These are phyloP conservation scores for Pogona vitticeps DNA, from an alignment of 2,113 vertebrate species.

Conservation along the genomic window DNA sequence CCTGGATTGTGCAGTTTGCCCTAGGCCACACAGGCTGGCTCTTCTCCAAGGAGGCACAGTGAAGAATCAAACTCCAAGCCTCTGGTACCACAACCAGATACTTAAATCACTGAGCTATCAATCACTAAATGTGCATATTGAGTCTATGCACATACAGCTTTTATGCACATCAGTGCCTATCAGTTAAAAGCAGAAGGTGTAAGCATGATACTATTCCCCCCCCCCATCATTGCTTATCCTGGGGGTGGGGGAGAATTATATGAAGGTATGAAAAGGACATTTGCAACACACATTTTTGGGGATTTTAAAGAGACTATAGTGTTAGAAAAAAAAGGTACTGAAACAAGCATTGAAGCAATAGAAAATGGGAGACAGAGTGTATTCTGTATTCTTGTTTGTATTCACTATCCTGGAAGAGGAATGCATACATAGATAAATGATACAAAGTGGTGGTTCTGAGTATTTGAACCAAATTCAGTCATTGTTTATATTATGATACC, in stretches of 20 bases:
- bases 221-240: no score
- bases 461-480: not conserved
- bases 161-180: not conserved
- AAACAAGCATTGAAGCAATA: no score
- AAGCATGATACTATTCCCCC: not conserved
- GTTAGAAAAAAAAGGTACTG: not conserved
- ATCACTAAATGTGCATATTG: no score
- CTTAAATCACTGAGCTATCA: no score
- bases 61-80: no score
- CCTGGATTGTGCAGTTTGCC: no score
- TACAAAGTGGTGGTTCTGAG: not conserved
- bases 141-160: not conserved
- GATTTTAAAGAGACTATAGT: not conserved
- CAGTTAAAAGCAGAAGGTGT: not conserved
- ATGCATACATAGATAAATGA: not conserved
- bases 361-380: no score
- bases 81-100: no score
- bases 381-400: not conserved
- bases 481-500: not conserved
- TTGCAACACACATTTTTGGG: not conserved
- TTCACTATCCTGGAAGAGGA: not conserved
- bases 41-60: no score
- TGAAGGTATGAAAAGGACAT: not conserved
- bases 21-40: no score
- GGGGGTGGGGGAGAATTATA: no score